Conservation (phyloP, 1,140 invertebrate genomes). For the Vollenhovia emeryi region DNA sequence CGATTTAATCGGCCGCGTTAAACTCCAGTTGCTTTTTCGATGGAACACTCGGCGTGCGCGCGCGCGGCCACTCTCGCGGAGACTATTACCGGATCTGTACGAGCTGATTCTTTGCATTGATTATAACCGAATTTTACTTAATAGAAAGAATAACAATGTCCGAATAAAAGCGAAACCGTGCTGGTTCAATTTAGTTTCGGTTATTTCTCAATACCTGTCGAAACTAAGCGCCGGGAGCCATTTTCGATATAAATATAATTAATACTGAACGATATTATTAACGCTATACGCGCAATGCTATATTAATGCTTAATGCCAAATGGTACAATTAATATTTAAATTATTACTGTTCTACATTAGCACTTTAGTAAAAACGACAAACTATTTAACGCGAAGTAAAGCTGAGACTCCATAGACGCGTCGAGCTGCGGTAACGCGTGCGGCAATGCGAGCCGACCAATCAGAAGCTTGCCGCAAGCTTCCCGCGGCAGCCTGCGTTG, state of each 20-base stretch:
- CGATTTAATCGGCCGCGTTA: constrained; percentile 50
- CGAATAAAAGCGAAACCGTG: neutral
- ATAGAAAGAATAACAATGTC: neutral
- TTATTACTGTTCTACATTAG: neutral
- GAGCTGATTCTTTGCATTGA: constrained; percentile 26
- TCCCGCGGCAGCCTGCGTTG: no score
- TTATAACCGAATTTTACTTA: constrained; percentile 1
- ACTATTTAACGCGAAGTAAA: neutral
- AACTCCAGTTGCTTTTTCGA: constrained; percentile 48
- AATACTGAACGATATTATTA: neutral
- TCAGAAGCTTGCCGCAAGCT: no score
- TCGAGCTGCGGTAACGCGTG: no score
- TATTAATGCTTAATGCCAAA: constrained; percentile 7
- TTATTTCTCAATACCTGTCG: neutral
- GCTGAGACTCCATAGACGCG: no score
- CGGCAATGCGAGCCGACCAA: no score
- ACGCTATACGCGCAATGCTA: neutral
- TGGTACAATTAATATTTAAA: neutral
- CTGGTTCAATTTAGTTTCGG: neutral
- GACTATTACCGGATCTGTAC: constrained; percentile 6
- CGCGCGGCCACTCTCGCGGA: neutral
- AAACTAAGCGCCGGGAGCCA: neutral
- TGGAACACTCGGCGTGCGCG: neutral
- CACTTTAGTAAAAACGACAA: neutral
- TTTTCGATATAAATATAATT: constrained; percentile 23